Evolutionary conservation across 2,888 invertebrate genomes (phyloP), one percentile per base, ranked within the genome.

Genomic region (Catocala nupta): DNA sequence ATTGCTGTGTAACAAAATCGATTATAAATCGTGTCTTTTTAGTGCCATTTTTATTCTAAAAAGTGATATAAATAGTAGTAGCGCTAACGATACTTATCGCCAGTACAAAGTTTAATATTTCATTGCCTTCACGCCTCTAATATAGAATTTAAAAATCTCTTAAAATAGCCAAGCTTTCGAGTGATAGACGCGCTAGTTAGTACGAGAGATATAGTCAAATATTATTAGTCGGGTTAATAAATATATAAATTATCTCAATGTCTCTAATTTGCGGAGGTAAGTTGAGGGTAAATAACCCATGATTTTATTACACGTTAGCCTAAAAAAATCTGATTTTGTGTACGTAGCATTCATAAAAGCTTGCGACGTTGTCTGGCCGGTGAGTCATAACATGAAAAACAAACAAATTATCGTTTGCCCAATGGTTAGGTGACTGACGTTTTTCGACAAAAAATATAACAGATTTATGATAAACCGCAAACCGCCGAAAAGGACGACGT

Each of bases 181-280:
- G 84, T 85, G 80, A 82, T 90, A 92, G 91, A 80, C 78, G 78
- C 87, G 93, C 92, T 94, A 93, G 92, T 80, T 89, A 90, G 78
- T 48, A 43, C 51, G 53, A 65, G 33, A 75, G 64, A 68, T 77
- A 78, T 80, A 77, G 71, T 71, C 70, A 63, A 77, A 71, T 66
- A 60, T 77, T 74, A 56, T 62, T 75, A 77, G 77, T 81, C 75
- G 70, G 75, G 81, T 83, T 72, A 75, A 83, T 80, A 83, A 75
- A 78, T 72, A 62, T 61, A 75, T 60, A 10, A 25, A 67, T 59
- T 77, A 81, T 79, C 83, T 77, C 81, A 78, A 94, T 94, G 93
- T 92, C 93, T 86, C 84, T 94, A 34, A 89, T 94, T 74, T 93
- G 93, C 81, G 92, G 93, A 91, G 93, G 93, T 94, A 83, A 93